Evolutionary conservation across 92 coral and sea anemone genomes (phyloP).

Genomic region (Pocillopora grandis): DNA sequence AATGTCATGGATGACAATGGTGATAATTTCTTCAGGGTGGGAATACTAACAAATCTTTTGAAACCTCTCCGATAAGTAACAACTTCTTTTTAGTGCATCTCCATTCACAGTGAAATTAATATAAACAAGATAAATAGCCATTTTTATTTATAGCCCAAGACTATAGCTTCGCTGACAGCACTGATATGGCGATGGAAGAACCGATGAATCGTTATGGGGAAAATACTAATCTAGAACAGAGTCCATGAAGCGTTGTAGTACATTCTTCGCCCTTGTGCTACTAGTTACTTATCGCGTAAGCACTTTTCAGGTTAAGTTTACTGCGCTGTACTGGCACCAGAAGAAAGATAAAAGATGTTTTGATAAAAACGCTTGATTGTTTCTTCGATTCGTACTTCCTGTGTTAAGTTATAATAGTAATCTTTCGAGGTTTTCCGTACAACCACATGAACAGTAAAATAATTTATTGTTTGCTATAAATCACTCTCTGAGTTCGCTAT

Average conservation of each 20-base stretch:
- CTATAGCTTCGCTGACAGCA: too few species aligned
- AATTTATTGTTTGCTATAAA: not conserved
- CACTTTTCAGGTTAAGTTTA: conserved; percentile 16
- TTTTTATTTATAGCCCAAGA: not conserved
- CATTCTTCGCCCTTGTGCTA: not conserved
- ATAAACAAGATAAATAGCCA: not conserved
- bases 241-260: too few species aligned
- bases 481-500: not conserved
- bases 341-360: not conserved
- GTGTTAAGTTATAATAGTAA: not conserved
- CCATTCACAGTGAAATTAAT: not conserved
- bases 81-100: not conserved
- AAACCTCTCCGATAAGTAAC: not conserved
- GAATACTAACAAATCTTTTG: not conserved
- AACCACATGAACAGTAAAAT: not conserved
- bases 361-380: not conserved
- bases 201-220: too few species aligned
- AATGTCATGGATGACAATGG: too few species aligned
- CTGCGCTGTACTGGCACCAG: conserved; percentile 9
- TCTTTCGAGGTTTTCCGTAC: not conserved
- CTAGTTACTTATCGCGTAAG: conserved; percentile 12
- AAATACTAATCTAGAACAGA: too few species aligned
- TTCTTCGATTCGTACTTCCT: too few species aligned
- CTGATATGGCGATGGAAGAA: too few species aligned
- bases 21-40: not conserved